A percentile compares a stretch with the other conserved stretches of the same genome.
These are phyloP conservation scores for Loriculus beryllinus DNA, from an alignment of 2,797 vertebrate species.

Conservation along the genomic window DNA sequence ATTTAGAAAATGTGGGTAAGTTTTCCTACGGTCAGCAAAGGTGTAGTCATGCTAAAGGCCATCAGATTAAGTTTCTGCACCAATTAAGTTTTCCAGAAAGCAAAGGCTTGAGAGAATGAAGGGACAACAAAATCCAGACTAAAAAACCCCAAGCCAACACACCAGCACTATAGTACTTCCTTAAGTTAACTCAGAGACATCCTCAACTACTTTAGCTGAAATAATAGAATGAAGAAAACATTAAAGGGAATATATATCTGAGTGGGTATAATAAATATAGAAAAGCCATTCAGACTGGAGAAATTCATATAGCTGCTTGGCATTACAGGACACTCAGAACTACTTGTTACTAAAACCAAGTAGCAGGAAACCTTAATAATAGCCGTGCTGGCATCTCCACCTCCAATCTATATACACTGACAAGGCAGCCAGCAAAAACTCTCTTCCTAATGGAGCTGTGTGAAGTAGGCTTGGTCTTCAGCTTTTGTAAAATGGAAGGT, in stretches of 20 bases:
- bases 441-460: not conserved
- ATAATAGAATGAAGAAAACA: not conserved
- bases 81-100: not conserved
- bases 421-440: not conserved
- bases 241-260: not conserved
- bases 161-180: not conserved
- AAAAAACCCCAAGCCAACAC: not conserved
- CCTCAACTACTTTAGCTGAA: not conserved
- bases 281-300: not conserved
- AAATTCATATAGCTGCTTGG: not conserved
- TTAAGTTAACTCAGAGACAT: not conserved
- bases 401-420: rapidly evolving
- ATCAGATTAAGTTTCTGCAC: not conserved
- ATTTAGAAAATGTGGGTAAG: not conserved
- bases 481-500: not conserved
- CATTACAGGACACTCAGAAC: not conserved
- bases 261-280: not conserved
- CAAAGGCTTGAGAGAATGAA: not conserved
- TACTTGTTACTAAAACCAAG: not conserved
- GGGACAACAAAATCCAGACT: not conserved
- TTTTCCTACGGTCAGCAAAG: not conserved
- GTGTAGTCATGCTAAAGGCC: not conserved
- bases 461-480: not conserved
- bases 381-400: not conserved
- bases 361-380: not conserved